Evolutionary conservation across 2,888 invertebrate species (phyloP), one percentile per base, ranked within the genome.

Genomic region (Coenonympha arcania): DNA sequence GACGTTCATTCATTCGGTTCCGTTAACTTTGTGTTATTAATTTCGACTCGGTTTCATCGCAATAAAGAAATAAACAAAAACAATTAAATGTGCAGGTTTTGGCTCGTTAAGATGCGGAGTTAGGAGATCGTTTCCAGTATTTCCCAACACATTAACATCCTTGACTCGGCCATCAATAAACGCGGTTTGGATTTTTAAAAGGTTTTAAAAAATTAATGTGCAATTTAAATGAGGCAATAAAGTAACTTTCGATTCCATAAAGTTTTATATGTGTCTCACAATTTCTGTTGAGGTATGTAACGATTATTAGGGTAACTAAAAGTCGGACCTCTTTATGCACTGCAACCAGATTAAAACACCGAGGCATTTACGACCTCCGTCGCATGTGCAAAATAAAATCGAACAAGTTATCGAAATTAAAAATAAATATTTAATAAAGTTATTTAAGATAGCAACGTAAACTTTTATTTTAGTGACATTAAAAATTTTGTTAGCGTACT

Each of bases 181-280:
- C 16, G 34, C 41, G 34, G 42, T 15, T 26, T 15, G 43, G 13
- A 30, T 46, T 44, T 15, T 43, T 48, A 15, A 44, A 37, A n/a
- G 6, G n/a, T 26, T 39, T 30, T 22, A 52, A 52, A 31, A 52
- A 43, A 31, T 34, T 37, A 48, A 41, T 28, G 28, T 33, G 34
- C 46, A 56, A 30, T 54, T 50, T 42, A 36, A 48, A 45, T 37
- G 26, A 43, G 40, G 34, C 33, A 46, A 56, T 50, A 58, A 54
- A 52, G 30, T 22, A 56, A 58, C 52, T 56, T 55, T 55, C 50
- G 34, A 50, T 51, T 43, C 34, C 39, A 52, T 52, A 52, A 55
- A 58, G 33, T 54, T 47, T 55, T 53, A 55, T 61, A 48, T 48
- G 18, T 37, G 13, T 30, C 39, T 20, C 55, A 19, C 30, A 44